A percentile compares a stretch with the other conserved stretches of the same genome.
phyloP scores from a whole-genome alignment of 2,113 vertebrate species.

The Anas platyrhynchos region DNA sequence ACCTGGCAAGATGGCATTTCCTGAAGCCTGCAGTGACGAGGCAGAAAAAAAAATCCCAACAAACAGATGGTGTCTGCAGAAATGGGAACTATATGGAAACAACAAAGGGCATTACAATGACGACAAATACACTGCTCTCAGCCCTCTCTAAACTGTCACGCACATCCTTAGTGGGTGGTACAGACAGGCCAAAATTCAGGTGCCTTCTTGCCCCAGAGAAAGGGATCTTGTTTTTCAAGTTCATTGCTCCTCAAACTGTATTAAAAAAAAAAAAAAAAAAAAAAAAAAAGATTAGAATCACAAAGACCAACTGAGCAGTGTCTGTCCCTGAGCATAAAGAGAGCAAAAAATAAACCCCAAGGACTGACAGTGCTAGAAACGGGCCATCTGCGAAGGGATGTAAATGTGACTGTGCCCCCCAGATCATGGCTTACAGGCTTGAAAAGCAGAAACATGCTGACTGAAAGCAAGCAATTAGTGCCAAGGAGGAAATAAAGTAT shows the following conservation, averaged over 20 bases:
- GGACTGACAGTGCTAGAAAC: slow-evolving; percentile 44
- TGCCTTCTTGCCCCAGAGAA: slow-evolving; percentile 48
- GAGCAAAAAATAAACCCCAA: slow-evolving; percentile 40
- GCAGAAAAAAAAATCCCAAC: neutral
- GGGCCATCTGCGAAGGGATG: slow-evolving; percentile 65
- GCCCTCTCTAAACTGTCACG: slow-evolving; percentile 38
- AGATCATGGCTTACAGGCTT: neutral
- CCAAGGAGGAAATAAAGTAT: slow-evolving; percentile 59
- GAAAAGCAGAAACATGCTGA: slow-evolving; percentile 41
- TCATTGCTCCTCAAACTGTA: slow-evolving; percentile 55
- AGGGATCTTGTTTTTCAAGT: slow-evolving; percentile 63
- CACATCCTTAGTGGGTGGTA: slow-evolving; percentile 68
- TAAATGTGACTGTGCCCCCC: slow-evolving; percentile 57
- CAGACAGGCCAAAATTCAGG: slow-evolving; percentile 63
- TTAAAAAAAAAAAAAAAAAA: slow-evolving; percentile 66
- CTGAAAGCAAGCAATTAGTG: slow-evolving; percentile 20
- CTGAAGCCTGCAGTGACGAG: slow-evolving; percentile 20
- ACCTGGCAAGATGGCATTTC: slow-evolving; percentile 72
- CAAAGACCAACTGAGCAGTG: slow-evolving; percentile 59
- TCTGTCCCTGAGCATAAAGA: slow-evolving; percentile 60
- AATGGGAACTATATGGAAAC: slow-evolving; percentile 11
- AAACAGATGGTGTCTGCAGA: slow-evolving; percentile 69
- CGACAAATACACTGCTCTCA: neutral
- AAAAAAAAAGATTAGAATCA: slow-evolving; percentile 72
- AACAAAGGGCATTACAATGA: slow-evolving; percentile 40